These are phyloP conservation scores for Stichodactyla mertensii DNA, from an alignment of 64 coral and sea anemone species.

Conservation along the genomic window DNA sequence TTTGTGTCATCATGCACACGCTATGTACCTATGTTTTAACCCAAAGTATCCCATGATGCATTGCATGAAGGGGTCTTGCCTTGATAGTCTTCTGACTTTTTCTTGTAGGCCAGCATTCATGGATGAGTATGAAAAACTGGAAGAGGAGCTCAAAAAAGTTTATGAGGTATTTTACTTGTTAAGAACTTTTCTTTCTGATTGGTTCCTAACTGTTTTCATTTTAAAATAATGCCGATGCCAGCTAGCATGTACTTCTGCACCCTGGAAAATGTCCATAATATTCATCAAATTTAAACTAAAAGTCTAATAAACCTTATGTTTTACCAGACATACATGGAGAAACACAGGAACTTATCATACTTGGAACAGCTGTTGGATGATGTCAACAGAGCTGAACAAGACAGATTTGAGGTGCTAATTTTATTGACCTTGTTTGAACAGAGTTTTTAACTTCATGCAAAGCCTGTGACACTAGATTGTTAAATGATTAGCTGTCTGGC, in stretches of 20 bases:
- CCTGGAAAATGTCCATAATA: too few species aligned
- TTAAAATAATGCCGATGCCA: too few species aligned
- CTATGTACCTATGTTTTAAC: too few species aligned
- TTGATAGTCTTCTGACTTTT: not conserved
- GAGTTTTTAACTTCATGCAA: too few species aligned
- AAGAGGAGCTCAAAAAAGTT: slow-evolving; percentile 85
- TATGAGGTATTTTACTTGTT: slow-evolving; percentile 62
- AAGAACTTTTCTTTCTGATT: too few species aligned
- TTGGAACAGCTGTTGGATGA: slow-evolving; percentile 92
- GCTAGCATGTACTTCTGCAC: too few species aligned
- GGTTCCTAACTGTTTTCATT: too few species aligned
- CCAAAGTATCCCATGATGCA: too few species aligned
- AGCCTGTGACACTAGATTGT: too few species aligned
- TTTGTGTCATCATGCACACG: too few species aligned
- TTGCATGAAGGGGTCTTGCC: not conserved
- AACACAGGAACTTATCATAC: slow-evolving; percentile 89
- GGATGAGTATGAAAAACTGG: slow-evolving; percentile 99
- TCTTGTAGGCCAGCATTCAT: slow-evolving; percentile 84
- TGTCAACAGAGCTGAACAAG: slow-evolving; percentile 85
- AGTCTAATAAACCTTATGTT: not conserved
- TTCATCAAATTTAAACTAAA: too few species aligned
- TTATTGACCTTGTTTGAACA: not conserved
- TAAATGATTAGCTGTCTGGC: too few species aligned
- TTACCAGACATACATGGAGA: slow-evolving; percentile 88
- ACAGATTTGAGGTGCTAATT: slow-evolving; percentile 77